Base-by-base conservation (phyloP, 2,888 invertebrate species). In the Norana najaformis region DNA sequence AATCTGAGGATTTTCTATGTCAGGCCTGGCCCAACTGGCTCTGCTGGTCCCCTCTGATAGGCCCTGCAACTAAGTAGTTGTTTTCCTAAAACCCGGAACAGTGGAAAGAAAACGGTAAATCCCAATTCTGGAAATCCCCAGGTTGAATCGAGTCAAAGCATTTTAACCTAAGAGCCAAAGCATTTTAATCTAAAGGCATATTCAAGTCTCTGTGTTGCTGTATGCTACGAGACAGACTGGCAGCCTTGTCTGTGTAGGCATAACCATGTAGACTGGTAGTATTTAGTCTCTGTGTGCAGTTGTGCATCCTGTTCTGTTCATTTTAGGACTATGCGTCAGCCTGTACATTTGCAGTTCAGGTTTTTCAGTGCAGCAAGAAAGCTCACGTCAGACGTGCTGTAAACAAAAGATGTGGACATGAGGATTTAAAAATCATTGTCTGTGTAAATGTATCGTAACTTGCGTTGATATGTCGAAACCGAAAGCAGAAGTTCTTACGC, bases 81-180 rank as follows among this genome's bases (percentile, higher is more conserved):
- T n/a, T n/a, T n/a, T n/a, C n/a, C n/a, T n/a, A n/a, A 69, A 69
- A 69, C 69, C 69, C 69, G 69, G n/a, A 69, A n/a, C 69, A 69
- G 69, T 69, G n/a, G n/a, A n/a, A n/a, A n/a, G n/a, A n/a, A 30
- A 30, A 69, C 69, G 69, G 69, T 69, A 69, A 69, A 69, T 69
- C 30, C 69, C 11, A 69, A 69, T 8, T n/a, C 69, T 69, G 69
- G 69, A 69, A n/a, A 69, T n/a, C 13, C 69, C 69, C 69, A 0
- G 69, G 69, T 11, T 69, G 69, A n/a, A 69, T 11, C 69, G 3
- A n/a, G 47, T 6, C 1, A 47, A 47, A 5, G 69, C 30, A n/a
- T 69, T 69, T 69, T n/a, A n/a, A n/a, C n/a, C n/a, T n/a, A n/a
- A n/a, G n/a, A n/a, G n/a, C n/a, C n/a, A n/a, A n/a, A n/a, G n/a